Percentiles rank a stretch among this genome's conserved stretches.
These are phyloP conservation scores for Paratilapia polleni DNA, from an alignment of 2,113 vertebrate species.

Conservation along the genomic window DNA sequence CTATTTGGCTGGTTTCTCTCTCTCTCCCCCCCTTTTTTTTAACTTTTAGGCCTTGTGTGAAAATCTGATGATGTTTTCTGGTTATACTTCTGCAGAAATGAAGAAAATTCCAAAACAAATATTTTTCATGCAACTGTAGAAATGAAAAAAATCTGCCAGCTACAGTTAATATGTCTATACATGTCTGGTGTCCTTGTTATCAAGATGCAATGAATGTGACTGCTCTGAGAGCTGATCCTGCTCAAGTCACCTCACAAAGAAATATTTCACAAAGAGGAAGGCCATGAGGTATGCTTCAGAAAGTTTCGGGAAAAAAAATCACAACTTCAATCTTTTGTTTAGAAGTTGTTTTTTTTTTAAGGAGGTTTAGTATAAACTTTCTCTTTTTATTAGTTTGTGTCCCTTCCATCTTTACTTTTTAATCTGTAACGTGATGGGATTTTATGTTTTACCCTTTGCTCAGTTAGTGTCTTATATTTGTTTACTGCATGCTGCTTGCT, in stretches of 20 bases:
- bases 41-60: background rate
- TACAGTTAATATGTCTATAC: background rate
- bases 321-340: background rate
- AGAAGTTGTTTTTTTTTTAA: background rate
- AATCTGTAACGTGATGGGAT: background rate
- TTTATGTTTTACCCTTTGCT: background rate
- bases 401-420: background rate
- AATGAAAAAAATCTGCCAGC: background rate
- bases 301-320: background rate
- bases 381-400: background rate
- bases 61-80: background rate
- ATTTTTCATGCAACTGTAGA: background rate
- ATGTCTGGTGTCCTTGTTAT: background rate
- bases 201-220: background rate
- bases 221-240: background rate
- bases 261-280: background rate
- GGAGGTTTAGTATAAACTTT: background rate
- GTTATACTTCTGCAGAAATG: background rate
- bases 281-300: background rate
- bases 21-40: no score
- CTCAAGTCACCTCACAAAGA: background rate
- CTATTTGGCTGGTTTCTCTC: no score
- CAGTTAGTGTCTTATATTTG: background rate
- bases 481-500: background rate
- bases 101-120: background rate